Evolutionary conservation across 2,113 vertebrate genomes (phyloP).

Genomic region (Hippocampus barbouri): DNA sequence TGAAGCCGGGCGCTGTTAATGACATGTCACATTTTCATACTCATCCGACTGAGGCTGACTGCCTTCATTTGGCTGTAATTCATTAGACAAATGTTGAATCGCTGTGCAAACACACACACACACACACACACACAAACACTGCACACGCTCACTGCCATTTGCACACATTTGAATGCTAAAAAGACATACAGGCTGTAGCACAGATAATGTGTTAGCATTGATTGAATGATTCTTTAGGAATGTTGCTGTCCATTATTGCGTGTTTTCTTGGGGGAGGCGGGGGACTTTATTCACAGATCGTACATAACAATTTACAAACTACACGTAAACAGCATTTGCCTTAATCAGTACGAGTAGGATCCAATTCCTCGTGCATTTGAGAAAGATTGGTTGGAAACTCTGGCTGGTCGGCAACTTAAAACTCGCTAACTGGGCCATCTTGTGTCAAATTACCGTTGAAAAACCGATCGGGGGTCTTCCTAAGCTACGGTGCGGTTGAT

Average conservation of each 20-base stretch:
- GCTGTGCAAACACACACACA: not conserved
- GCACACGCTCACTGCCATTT: not conserved
- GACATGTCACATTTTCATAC: conserved; percentile 8
- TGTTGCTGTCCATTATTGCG: too few species aligned
- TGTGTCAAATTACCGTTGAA: not conserved
- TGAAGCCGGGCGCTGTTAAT: conserved; percentile 1
- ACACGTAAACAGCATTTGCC: not conserved
- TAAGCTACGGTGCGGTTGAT: not conserved
- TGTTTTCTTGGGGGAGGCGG: too few species aligned
- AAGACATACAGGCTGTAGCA: not conserved
- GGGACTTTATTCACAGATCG: too few species aligned
- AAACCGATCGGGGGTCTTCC: not conserved
- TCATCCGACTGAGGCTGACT: not conserved
- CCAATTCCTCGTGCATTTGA: not conserved
- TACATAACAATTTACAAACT: too few species aligned
- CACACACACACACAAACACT: too few species aligned
- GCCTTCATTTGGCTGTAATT: not conserved
- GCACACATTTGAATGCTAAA: not conserved
- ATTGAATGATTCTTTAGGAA: not conserved
- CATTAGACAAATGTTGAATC: not conserved
- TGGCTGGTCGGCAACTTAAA: not conserved
- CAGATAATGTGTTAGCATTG: not conserved
- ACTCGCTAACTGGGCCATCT: not conserved
- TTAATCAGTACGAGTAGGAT: not conserved
- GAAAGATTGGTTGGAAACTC: not conserved